These are phyloP conservation scores for Asobara japonica DNA, from an alignment of 1,140 invertebrate genomes.

Conservation along the genomic window DNA sequence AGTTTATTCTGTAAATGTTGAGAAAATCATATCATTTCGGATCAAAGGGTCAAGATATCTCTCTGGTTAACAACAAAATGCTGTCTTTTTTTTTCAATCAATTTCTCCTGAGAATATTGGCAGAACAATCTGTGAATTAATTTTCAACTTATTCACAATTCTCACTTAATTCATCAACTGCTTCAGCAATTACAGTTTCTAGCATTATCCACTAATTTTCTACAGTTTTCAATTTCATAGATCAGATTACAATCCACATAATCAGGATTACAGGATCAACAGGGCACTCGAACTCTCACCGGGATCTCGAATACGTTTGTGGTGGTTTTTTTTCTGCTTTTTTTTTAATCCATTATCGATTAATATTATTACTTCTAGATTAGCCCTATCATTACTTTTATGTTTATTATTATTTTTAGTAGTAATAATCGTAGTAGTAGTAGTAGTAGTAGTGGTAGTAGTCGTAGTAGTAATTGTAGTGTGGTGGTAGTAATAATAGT, in stretches of 20 bases:
- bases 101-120: not conserved
- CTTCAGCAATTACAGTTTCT: not conserved
- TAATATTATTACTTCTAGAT: not conserved
- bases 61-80: too few relatives aligned
- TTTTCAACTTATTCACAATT: not conserved
- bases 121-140: not conserved
- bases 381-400: slow-evolving; percentile 1
- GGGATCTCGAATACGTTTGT: slow-evolving; percentile 32
- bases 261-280: slow-evolving; percentile 2
- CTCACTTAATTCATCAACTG: not conserved
- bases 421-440: too few relatives aligned
- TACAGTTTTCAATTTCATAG: not conserved
- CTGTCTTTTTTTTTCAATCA: not conserved
- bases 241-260: not conserved
- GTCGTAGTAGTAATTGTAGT: too few relatives aligned
- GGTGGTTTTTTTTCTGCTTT: slow-evolving; percentile 24
- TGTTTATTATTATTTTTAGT: too few relatives aligned
- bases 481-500: too few relatives aligned
- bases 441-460: too few relatives aligned
- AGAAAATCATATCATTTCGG: not conserved
- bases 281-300: slow-evolving; percentile 10
- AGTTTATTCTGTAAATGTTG: not conserved
- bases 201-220: not conserved
- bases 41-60: too few relatives aligned
- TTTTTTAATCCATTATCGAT: slow-evolving; percentile 1